These are phyloP conservation scores for Strix uralensis DNA, from an alignment of 2,113 vertebrate species.

Conservation along the genomic window DNA sequence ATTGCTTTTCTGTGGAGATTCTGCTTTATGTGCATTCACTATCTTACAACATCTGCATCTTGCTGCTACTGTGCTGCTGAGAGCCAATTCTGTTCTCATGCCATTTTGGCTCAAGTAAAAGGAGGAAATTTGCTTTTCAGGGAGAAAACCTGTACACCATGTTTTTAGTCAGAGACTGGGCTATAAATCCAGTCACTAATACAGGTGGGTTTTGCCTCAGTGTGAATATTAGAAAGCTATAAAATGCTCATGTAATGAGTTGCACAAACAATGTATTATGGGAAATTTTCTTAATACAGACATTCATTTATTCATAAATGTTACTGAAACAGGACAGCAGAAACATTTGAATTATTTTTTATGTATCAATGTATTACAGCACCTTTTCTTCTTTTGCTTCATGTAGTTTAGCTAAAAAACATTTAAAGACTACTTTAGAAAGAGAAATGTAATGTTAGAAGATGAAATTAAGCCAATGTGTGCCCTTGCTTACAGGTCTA, in stretches of 20 bases:
- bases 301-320: not conserved
- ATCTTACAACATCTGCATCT: not conserved
- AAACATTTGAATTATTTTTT: not conserved
- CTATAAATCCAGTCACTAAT: not conserved
- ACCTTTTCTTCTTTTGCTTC: not conserved
- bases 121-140: not conserved
- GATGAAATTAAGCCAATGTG: not conserved
- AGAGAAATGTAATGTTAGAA: not conserved
- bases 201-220: not conserved
- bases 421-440: not conserved
- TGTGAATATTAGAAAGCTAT: not conserved
- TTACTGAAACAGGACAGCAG: not conserved
- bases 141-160: not conserved
- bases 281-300: not conserved
- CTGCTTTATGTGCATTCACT: fast-evolving
- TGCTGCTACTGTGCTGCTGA: not conserved
- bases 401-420: not conserved
- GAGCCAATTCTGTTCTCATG: not conserved
- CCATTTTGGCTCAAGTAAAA: not conserved
- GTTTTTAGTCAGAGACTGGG: not conserved
- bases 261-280: not conserved
- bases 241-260: not conserved
- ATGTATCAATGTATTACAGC: not conserved
- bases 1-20: not conserved
- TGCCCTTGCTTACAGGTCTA: not conserved